Evolutionary conservation across 2,113 vertebrate species (phyloP).

Genomic region (Hydropotes inermis): DNA sequence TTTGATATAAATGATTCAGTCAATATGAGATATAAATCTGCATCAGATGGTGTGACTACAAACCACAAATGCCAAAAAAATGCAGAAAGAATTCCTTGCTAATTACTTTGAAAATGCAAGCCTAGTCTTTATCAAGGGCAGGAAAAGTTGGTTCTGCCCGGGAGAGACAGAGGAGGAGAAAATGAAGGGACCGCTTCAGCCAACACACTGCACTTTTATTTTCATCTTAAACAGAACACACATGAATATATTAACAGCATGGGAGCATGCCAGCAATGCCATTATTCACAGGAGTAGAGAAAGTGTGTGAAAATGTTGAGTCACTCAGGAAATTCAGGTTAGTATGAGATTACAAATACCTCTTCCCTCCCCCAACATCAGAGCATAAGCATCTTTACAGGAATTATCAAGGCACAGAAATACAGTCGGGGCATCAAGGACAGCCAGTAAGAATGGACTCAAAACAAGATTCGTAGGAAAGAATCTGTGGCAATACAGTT

Average conservation of each 20-base stretch:
- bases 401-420: constrained; percentile 44
- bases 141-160: neutral
- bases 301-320: constrained; percentile 5
- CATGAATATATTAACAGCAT: neutral
- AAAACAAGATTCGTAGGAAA: neutral
- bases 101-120: constrained; percentile 38
- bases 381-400: neutral
- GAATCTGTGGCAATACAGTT: neutral
- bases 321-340: constrained; percentile 21
- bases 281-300: constrained; percentile 9
- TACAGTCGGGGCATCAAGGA: neutral
- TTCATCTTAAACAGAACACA: neutral
- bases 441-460: neutral
- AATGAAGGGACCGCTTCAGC: neutral
- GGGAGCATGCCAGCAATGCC: neutral
- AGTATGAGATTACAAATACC: neutral
- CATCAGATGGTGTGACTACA: neutral
- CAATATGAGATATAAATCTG: neutral
- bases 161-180: neutral
- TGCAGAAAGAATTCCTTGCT: neutral
- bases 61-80: neutral
- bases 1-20: neutral
- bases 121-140: neutral
- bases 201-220: neutral
- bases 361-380: neutral